Base-by-base conservation (phyloP, 2,888 invertebrate species). In the Plagodis pulveraria region DNA sequence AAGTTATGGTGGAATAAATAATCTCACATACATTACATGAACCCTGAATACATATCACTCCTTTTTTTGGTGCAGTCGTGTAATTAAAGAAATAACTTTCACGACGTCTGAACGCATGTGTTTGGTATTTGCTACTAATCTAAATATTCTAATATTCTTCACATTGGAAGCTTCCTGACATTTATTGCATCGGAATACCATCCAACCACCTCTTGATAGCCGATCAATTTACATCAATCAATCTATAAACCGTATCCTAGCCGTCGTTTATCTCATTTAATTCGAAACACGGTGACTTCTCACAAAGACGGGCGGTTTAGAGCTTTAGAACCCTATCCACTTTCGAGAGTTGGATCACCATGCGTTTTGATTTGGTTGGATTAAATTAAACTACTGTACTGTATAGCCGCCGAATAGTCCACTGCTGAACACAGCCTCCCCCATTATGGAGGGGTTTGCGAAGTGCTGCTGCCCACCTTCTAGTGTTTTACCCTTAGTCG, bases 221-320 rank as follows among this genome's bases (percentile, higher is more conserved):
- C 73, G 71, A 77, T 76, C 77, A 77, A 79, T 81, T 77, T 77
- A 77, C 75, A 82, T 80, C 78, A 75, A 78, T 78, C 78, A 77
- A 78, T 79, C 77, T 67, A 74, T 70, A 62, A 58, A 62, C 55
- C 55, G 58, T 63, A 58, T 43, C 65, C 65, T 60, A 65, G 61
- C 60, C 49, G 53, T 62, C 62, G 60, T 67, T 63, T 58, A 62
- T 67, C 63, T 67, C 61, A 63, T 64, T 67, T 61, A 67, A 65
- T 65, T 61, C 62, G 60, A 65, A 61, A 62, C 66, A 65, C 58
- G 62, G 56, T 49, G 63, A 65, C 58, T 63, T 52, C 56, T 60
- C 46, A 61, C 60, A 53, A 49, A 48, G 55, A 45, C 58, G 10
- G 36, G 48, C 45, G 53, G 45, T 46, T 58, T 58, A 54, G 48